Evolutionary conservation across 1,140 invertebrate species (phyloP).

Genomic region (Apis mellifera): DNA sequence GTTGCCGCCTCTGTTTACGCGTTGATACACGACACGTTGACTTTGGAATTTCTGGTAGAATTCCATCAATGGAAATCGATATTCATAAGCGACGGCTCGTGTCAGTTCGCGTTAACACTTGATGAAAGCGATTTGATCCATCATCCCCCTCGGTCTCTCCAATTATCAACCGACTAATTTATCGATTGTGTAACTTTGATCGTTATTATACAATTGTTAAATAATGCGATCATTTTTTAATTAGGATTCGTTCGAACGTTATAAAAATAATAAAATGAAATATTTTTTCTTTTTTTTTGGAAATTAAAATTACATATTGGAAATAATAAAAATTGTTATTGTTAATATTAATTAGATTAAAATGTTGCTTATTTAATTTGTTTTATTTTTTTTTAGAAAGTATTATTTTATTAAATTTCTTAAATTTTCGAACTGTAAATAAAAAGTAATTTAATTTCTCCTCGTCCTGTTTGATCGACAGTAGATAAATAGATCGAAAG

Average conservation of each 20-base stretch:
- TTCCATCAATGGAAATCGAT: constrained; percentile 31
- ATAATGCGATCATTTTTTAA: no score
- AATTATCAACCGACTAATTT: neutral
- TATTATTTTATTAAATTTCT: no score
- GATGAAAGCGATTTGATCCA: neutral
- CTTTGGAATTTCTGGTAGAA: constrained; percentile 33
- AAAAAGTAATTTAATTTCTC: neutral
- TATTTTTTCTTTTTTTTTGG: no score
- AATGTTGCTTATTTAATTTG: no score
- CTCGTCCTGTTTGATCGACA: neutral
- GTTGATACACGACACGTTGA: neutral
- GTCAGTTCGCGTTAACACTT: neutral
- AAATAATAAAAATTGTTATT: no score
- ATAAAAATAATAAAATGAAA: no score
- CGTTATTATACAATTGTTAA: no score
- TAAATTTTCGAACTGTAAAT: neutral
- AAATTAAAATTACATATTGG: no score
- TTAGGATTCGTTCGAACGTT: no score
- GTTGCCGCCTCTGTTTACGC: neutral
- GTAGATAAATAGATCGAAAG: neutral
- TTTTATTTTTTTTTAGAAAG: no score
- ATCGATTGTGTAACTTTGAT: neutral
- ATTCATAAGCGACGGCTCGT: constrained; percentile 12
- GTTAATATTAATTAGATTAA: no score
- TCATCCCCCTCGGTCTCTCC: no score